Base-by-base conservation (phyloP, 2,888 invertebrate species). In the Lissocephala sabroskyi region DNA sequence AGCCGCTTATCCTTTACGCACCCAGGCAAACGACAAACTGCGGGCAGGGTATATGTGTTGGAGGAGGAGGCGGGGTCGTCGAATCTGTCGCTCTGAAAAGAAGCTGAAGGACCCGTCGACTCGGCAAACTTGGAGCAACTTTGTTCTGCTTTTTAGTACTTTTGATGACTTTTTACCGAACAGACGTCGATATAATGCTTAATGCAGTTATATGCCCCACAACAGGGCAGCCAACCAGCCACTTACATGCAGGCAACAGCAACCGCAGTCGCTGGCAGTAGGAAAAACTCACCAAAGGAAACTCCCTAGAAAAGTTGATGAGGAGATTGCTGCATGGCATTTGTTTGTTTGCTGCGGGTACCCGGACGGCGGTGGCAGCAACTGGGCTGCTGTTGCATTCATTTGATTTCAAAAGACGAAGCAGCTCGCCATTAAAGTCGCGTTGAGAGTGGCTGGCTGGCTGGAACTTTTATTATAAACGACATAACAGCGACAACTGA, bases 151-250 rank as follows among this genome's bases (percentile, higher is more conserved):
- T 73, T 73, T 73, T 73, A 73, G 71, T 73, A 73, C 71, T 73
- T 73, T 73, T 73, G 71, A 73, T 73, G 71, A 73, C 71, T 73
- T 73, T 70, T 62, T 66, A 74, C 77, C 71, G 78, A 73, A 73
- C 71, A 73, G 78, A 73, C 77, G 71, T 73, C 78, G 78, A 73
- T 73, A 73, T 73, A 73, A 73, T 73, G 75, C 71, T 73, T 77
- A 73, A 73, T 73, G 71, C 77, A 77, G 75, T 77, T 71, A 77
- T 71, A 70, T 75, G 71, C 67, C 70, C 65, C 56, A 49, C 46
- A 55, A 35, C 23, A 23, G 36, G 16, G 9, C 3, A 5, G 13
- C 14, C 35, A 35, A 16, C 16, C 7, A 35, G 35, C 75, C 71
- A 74, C 78, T 77, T 77, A 77, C 75, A 74, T 77, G 71, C 75